Base-by-base conservation (phyloP, 2,113 vertebrate species). In the Dissostichus mawsoni region DNA sequence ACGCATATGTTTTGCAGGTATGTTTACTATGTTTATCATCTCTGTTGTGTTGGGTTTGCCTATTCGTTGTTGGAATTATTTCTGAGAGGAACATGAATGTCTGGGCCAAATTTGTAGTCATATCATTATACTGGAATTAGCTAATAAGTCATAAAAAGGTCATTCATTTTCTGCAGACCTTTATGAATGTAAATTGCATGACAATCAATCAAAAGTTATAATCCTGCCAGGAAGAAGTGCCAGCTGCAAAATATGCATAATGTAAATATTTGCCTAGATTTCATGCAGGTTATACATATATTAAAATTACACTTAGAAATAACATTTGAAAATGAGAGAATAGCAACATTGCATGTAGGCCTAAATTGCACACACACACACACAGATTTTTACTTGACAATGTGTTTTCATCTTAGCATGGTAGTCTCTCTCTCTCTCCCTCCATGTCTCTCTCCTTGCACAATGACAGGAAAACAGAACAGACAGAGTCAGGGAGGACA, bases 301-400 rank as follows among this genome's bases (percentile, higher is more conserved):
- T 41, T 8, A 41, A 41, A 8, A 41, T 68, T 56, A 17, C 14
- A 16, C 23, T 10, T 14, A 48, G 1, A 18, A 53, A 56, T 58
- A 59, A 17, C 8, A 61, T 3, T 68, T 62, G 9, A 11, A 25
- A 18, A 29, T 3, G 13, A 63, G 4, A 56, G 3, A 51, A 33
- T 11, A 29, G 23, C 47, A 61, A 33, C 8, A 41, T 33, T 48
- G 23, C 29, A 45, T 66, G 11, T 18, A 48, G 8, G 14, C 36
- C 36, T 36, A 41, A 10, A 2, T 0, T 11, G 29, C 1, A 58
- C 33, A 10, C 61, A 41, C 13, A 44, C 48, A 47, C 63, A 74
- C 18, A 13, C 68, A 77, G 61, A 62, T 83, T 86, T 78, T 72
- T 82, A 55, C 48, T 86, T 88, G 77, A 76, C 81, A 74, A 25